These are phyloP conservation scores for Apogon hyalosoma DNA, from an alignment of 2,797 vertebrate species.

Conservation along the genomic window DNA sequence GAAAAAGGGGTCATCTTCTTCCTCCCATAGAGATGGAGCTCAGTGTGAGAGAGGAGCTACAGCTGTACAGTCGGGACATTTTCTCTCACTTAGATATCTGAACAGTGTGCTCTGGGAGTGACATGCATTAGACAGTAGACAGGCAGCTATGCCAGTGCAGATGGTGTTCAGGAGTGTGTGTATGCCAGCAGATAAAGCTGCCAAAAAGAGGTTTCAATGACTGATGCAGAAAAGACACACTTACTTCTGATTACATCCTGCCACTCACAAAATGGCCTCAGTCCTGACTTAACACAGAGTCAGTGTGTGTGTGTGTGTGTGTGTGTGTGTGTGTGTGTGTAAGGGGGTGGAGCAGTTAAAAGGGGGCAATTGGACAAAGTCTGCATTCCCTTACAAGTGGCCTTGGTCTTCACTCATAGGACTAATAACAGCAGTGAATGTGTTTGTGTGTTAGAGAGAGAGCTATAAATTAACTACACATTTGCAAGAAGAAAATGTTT, in stretches of 20 bases:
- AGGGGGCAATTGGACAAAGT: conserved; percentile 84
- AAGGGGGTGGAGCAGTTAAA: conserved; percentile 62
- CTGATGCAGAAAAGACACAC: conserved; percentile 57
- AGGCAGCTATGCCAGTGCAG: conserved; percentile 60
- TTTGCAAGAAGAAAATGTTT: too few relatives aligned
- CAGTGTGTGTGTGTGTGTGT: conserved; percentile 51
- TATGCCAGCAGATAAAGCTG: conserved; percentile 38
- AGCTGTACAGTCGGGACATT: conserved; percentile 15
- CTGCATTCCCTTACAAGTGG: conserved; percentile 80
- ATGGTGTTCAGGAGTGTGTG: conserved; percentile 53
- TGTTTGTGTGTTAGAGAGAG: conserved; percentile 27
- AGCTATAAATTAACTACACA: too few relatives aligned
- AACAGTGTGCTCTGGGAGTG: conserved; percentile 45
- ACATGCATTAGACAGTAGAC: conserved; percentile 57
- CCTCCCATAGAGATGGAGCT: conserved; percentile 29
- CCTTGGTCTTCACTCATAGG: conserved; percentile 75
- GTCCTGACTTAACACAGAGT: conserved; percentile 54
- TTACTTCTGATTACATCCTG: conserved; percentile 39
- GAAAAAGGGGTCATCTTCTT: conserved; percentile 53
- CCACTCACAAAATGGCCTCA: conserved; percentile 69
- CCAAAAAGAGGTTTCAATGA: conserved; percentile 58
- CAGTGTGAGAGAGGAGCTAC: conserved; percentile 19
- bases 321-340: conserved; percentile 52
- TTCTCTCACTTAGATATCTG: conserved; percentile 29
- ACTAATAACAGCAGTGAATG: conserved; percentile 38